Evolutionary conservation across 2,113 vertebrate genomes (phyloP).

Genomic region (mouse (Mus musculus)): GRCm39 chr11:56848501-56849000

Average conservation of each 20-base stretch:
- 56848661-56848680: slow-evolving; percentile 76
- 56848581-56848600: slow-evolving; percentile 60
- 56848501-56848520: neutral
- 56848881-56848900: slow-evolving; percentile 32
- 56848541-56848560: neutral
- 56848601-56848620: slow-evolving; percentile 36
- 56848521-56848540: too few relatives aligned
- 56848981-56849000: neutral
- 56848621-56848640: slow-evolving; percentile 71
- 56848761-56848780: slow-evolving; percentile 84
- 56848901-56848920: neutral
- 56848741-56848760: slow-evolving; percentile 73
- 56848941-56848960: neutral
- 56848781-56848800: slow-evolving; percentile 74
- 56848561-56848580: neutral
- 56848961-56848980: neutral
- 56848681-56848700: slow-evolving; percentile 81
- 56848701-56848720: slow-evolving; percentile 82
- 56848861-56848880: slow-evolving; percentile 66
- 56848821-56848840: slow-evolving; percentile 74
- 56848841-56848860: slow-evolving; percentile 66
- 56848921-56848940: neutral
- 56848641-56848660: slow-evolving; percentile 73
- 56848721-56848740: slow-evolving; percentile 73
- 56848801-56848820: slow-evolving; percentile 71